Conservation (phyloP, 2,888 invertebrate genomes). For the Ochropleura leucogaster region DNA sequence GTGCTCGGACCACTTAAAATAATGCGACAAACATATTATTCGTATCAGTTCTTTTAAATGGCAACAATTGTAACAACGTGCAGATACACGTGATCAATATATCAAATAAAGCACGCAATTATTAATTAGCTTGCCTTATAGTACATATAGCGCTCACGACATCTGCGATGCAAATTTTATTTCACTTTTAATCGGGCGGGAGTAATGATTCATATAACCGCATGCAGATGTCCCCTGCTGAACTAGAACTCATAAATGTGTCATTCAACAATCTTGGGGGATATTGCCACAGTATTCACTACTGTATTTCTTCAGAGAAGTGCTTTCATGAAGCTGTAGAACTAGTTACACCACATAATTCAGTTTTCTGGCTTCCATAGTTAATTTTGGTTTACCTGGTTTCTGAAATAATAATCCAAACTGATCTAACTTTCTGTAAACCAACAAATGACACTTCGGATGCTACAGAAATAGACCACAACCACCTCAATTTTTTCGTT, state of each 20-base stretch:
- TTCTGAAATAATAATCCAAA: too few relatives aligned
- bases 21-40: slow-evolving; percentile 39
- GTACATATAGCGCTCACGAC: neutral
- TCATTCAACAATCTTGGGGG: neutral
- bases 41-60: slow-evolving; percentile 37
- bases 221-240: slow-evolving; percentile 8
- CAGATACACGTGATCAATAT: slow-evolving; percentile 23
- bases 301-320: neutral
- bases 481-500: neutral
- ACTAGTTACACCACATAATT: too few relatives aligned
- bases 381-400: neutral
- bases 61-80: slow-evolving; percentile 42
- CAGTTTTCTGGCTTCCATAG: neutral
- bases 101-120: slow-evolving; percentile 18
- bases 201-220: slow-evolving; percentile 23
- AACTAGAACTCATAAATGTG: neutral
- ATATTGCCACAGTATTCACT: neutral
- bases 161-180: slow-evolving; percentile 32
- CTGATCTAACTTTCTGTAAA: neutral
- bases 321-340: neutral
- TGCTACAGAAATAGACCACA: neutral
- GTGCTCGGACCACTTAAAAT: slow-evolving; percentile 23
- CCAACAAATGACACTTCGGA: neutral
- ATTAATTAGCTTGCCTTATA: slow-evolving; percentile 12
- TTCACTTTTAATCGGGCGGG: slow-evolving; percentile 1